Conservation (phyloP, 30 jellyfish, hydroid and myxozoan genomes). For the Pelagia noctiluca region DNA sequence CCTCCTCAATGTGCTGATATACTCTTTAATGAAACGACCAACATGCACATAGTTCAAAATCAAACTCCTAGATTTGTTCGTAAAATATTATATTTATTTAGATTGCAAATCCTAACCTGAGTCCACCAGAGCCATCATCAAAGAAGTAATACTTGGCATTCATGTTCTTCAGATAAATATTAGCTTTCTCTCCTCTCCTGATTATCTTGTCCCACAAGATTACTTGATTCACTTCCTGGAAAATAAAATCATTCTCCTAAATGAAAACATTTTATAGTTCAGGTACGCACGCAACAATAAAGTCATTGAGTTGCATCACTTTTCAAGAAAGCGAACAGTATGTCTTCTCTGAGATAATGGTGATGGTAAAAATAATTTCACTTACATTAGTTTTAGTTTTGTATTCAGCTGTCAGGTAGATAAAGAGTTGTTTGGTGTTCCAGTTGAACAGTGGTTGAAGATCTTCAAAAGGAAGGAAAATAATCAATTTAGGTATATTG, state of each 20-base stretch:
- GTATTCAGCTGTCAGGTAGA: conserved; percentile 89
- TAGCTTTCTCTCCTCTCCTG: conserved; percentile 78
- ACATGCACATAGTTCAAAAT: not conserved
- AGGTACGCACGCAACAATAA: not conserved
- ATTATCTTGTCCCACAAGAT: conserved; percentile 90
- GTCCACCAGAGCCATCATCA: conserved; percentile 95
- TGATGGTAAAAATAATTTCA: not conserved
- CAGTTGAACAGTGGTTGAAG: conserved; percentile 90
- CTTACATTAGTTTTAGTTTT: conserved; percentile 85
- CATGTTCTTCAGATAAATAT: conserved; percentile 75
- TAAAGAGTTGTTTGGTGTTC: conserved; percentile 86
- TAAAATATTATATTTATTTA: not conserved
- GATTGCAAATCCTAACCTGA: conserved; percentile 44
- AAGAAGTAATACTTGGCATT: conserved; percentile 89
- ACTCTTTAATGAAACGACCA: not conserved
- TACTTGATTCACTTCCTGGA: conserved; percentile 88
- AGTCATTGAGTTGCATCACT: not conserved
- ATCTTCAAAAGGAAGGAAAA: conserved; percentile 34
- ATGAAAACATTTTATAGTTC: not conserved
- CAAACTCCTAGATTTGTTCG: not conserved
- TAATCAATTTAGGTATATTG: too few species aligned
- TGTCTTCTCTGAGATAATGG: not conserved
- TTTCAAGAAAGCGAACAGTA: not conserved
- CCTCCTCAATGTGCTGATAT: too few species aligned
- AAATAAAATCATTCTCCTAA: not conserved